Evolutionary conservation across 2,797 vertebrate genomes (phyloP).

Genomic region (Intellagama lesueurii): DNA sequence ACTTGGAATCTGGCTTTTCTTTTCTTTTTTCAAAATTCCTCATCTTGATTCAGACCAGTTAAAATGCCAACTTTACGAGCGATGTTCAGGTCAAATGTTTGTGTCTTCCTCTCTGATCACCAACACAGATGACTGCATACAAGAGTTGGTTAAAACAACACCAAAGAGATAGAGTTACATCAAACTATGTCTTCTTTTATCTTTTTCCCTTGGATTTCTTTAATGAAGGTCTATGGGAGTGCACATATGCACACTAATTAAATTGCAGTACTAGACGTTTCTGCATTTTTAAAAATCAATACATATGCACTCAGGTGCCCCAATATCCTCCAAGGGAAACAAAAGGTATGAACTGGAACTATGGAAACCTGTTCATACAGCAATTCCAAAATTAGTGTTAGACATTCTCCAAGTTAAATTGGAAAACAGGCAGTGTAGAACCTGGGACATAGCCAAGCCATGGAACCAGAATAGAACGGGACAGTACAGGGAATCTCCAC

Average conservation of each 20-base stretch:
- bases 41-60: background rate
- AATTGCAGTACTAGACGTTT: background rate
- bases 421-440: background rate
- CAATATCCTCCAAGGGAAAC: background rate
- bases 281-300: background rate
- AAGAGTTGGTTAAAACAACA: background rate
- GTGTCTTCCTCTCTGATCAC: background rate
- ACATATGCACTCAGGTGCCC: background rate
- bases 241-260: background rate
- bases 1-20: background rate
- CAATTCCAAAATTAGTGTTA: slow-evolving; percentile 16
- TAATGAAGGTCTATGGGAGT: background rate
- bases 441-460: background rate
- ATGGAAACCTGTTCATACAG: background rate
- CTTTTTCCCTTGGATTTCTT: background rate
- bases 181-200: background rate
- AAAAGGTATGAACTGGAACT: background rate
- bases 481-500: background rate
- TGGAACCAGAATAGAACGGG: background rate
- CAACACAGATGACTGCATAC: background rate
- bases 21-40: background rate
- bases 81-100: background rate
- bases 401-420: background rate
- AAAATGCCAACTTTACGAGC: background rate
- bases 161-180: background rate